Conservation (phyloP, 2,888 invertebrate genomes). For the Dorcus hopei region DNA sequence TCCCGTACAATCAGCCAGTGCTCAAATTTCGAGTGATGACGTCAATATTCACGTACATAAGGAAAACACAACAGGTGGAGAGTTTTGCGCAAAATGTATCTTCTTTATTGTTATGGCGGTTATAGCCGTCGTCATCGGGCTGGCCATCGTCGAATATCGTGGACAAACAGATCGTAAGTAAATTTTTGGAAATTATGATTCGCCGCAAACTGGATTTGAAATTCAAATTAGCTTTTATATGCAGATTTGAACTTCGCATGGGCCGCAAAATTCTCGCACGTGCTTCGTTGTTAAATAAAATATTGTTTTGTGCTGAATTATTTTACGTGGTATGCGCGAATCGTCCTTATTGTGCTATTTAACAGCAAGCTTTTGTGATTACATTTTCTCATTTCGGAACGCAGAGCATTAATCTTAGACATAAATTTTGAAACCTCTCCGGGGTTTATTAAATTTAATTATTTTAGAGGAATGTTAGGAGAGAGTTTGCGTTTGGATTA, state of each 20-base stretch:
- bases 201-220: background rate
- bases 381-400: background rate
- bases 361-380: constrained; percentile 1
- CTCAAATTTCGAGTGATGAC: constrained; percentile 55
- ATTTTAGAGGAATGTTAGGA: too few species aligned
- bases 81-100: constrained; percentile 79
- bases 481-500: too few species aligned
- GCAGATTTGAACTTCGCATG: too few species aligned
- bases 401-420: too few species aligned
- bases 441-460: too few species aligned
- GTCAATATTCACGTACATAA: constrained; percentile 74
- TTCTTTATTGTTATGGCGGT: constrained; percentile 74
- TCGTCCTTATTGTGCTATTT: background rate
- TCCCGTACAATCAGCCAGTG: constrained; percentile 34
- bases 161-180: constrained; percentile 74
- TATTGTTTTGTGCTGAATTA: background rate
- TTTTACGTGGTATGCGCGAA: background rate
- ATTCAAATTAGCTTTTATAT: too few species aligned
- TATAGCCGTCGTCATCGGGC: constrained; percentile 68
- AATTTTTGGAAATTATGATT: constrained; percentile 2
- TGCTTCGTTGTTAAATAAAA: background rate
- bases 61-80: constrained; percentile 75
- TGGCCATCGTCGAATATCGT: constrained; percentile 77
- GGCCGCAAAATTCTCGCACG: background rate
- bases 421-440: too few species aligned